These are phyloP conservation scores for Torymus auratus DNA, from an alignment of 2,888 invertebrate species.

Conservation along the genomic window DNA sequence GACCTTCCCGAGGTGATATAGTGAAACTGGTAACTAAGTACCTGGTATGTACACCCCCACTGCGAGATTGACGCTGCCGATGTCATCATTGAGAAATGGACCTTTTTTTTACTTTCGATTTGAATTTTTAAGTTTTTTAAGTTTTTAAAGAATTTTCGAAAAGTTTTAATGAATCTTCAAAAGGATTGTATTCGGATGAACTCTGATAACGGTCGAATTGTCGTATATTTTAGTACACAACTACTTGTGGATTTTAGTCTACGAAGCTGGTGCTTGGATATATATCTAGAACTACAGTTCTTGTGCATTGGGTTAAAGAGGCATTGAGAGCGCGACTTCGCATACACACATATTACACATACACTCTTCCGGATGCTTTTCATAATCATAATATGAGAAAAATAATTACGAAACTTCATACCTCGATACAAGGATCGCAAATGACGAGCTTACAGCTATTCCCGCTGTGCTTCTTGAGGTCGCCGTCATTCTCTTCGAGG, in stretches of 20 bases:
- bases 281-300: constrained; percentile 12
- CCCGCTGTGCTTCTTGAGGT: constrained; percentile 79
- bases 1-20: constrained; percentile 86
- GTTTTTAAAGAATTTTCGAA: not conserved
- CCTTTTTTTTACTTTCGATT: constrained; percentile 7
- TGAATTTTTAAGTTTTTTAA: constrained; percentile 11
- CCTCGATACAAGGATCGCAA: constrained; percentile 80
- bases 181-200: too few relatives aligned
- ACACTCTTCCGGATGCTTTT: too few relatives aligned
- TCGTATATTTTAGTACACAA: constrained; percentile 21
- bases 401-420: constrained; percentile 65
- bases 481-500: constrained; percentile 79
- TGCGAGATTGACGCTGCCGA: constrained; percentile 87
- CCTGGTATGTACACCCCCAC: constrained; percentile 83
- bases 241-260: constrained; percentile 24
- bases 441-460: constrained; percentile 79
- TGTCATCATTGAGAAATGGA: constrained; percentile 72
- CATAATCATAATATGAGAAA: constrained; percentile 2
- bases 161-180: too few relatives aligned
- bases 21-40: constrained; percentile 78
- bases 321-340: constrained; percentile 17
- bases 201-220: constrained; percentile 16
- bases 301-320: constrained; percentile 12
- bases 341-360: not conserved
- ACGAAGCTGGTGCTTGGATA: constrained; percentile 24